These are phyloP conservation scores for Pardosa pseudoannulata DNA, from an alignment of 2,888 invertebrate species.

Conservation along the genomic window DNA sequence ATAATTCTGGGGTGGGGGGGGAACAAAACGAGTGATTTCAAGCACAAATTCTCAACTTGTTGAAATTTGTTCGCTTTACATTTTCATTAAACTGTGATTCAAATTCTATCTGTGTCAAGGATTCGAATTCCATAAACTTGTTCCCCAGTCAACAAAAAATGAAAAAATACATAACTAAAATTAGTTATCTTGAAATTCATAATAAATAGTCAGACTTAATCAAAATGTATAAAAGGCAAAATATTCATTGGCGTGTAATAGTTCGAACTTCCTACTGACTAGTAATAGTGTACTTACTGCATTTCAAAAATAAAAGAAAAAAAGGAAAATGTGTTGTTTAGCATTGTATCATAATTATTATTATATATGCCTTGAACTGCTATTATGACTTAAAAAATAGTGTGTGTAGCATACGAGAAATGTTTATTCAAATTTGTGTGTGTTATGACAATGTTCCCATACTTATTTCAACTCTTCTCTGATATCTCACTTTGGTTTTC, in stretches of 20 bases:
- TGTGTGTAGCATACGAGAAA: conserved; percentile 6
- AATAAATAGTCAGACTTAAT: not conserved
- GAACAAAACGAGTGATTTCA: not conserved
- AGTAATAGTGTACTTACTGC: conserved; percentile 5
- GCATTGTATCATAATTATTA: conserved; percentile 19
- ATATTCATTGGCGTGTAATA: conserved; percentile 3
- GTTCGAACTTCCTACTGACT: not conserved
- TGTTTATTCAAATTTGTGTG: not conserved
- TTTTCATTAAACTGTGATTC: not conserved
- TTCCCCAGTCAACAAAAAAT: not conserved
- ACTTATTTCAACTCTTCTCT: not conserved
- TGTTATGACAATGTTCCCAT: not conserved
- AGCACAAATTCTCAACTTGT: conserved; percentile 14
- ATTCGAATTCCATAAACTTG: not conserved
- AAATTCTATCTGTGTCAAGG: not conserved
- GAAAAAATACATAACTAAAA: no score
- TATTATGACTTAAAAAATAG: conserved; percentile 11
- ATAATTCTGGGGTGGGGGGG: conserved; percentile 45
- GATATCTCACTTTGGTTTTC: no score
- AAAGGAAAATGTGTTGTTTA: not conserved
- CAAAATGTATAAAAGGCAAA: conserved; percentile 15
- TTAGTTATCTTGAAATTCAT: not conserved
- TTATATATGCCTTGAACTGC: conserved; percentile 16
- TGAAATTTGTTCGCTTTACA: not conserved
- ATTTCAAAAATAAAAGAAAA: not conserved